Evolutionary conservation across 2,113 vertebrate species (phyloP).

Genomic region (Leucopternis melanops): DNA sequence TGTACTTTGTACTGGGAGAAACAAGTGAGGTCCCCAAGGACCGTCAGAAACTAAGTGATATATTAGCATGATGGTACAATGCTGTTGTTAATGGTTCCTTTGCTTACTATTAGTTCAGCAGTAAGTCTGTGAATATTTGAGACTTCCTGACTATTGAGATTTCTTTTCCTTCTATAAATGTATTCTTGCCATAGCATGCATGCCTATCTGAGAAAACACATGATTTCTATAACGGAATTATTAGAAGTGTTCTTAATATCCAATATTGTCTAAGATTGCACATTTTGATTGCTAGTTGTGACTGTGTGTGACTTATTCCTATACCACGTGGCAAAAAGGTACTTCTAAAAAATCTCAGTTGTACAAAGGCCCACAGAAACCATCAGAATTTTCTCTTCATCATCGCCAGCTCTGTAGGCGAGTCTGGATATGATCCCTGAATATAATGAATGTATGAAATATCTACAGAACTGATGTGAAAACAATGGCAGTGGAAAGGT

Average conservation of each 20-base stretch:
- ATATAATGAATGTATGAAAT: background rate
- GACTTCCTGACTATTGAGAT: background rate
- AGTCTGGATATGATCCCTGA: background rate
- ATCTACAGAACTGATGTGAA: background rate
- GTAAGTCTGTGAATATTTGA: background rate
- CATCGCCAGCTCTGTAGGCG: background rate
- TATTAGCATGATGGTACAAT: background rate
- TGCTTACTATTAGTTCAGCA: background rate
- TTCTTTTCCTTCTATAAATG: background rate
- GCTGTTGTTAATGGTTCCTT: background rate
- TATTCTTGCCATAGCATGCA: background rate
- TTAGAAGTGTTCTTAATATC: background rate
- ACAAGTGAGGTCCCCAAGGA: background rate
- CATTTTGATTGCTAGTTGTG: background rate
- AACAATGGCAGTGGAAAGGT: background rate
- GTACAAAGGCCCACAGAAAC: background rate
- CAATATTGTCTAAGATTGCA: background rate
- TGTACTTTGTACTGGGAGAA: background rate
- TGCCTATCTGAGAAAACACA: background rate
- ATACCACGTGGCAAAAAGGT: background rate
- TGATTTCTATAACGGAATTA: slow-evolving; percentile 11
- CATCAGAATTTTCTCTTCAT: background rate
- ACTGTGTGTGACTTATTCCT: background rate
- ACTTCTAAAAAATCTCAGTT: background rate
- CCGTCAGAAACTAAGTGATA: background rate